Percentiles rank a stretch among this genome's conserved stretches.
phyloP scores from a whole-genome alignment of 2,113 vertebrate genomes.

The Lepus americanus region DNA sequence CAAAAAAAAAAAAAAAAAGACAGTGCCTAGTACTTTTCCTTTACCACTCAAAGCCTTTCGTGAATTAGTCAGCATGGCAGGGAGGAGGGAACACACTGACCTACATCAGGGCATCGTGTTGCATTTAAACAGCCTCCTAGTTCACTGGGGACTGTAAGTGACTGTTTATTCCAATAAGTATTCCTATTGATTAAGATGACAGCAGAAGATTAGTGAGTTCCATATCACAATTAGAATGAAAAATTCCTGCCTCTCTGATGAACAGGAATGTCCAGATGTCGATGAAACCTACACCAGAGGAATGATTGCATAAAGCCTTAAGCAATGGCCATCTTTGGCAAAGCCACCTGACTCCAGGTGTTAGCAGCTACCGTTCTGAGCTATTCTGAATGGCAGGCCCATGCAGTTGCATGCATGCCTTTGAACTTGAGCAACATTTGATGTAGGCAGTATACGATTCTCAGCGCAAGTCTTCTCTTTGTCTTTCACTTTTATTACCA shows the following conservation, averaged over 20 bases:
- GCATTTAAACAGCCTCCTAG: background rate
- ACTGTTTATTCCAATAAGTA: slow-evolving; percentile 5
- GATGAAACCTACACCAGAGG: background rate
- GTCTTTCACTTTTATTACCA: background rate
- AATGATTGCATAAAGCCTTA: background rate
- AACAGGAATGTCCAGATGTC: slow-evolving; percentile 40
- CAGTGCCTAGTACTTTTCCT: slow-evolving; percentile 5
- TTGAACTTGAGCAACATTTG: background rate
- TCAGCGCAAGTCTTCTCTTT: background rate
- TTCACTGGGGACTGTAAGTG: background rate
- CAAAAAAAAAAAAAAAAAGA: too few relatives aligned
- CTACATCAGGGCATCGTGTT: slow-evolving; percentile 17
- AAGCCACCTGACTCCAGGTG: background rate
- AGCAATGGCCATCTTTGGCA: background rate
- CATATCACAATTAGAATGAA: slow-evolving; percentile 12
- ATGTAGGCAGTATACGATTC: background rate
- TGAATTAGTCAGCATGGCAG: background rate
- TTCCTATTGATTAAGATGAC: slow-evolving; percentile 31
- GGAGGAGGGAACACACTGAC: slow-evolving; percentile 30
- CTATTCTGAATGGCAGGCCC: background rate
- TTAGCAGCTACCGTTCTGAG: background rate
- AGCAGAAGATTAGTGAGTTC: slow-evolving; percentile 36
- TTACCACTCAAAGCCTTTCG: background rate
- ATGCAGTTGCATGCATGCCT: background rate
- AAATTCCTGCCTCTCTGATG: background rate